Conservation (phyloP, 92 coral and sea anemone genomes). For the Diadumene lineata region DNA sequence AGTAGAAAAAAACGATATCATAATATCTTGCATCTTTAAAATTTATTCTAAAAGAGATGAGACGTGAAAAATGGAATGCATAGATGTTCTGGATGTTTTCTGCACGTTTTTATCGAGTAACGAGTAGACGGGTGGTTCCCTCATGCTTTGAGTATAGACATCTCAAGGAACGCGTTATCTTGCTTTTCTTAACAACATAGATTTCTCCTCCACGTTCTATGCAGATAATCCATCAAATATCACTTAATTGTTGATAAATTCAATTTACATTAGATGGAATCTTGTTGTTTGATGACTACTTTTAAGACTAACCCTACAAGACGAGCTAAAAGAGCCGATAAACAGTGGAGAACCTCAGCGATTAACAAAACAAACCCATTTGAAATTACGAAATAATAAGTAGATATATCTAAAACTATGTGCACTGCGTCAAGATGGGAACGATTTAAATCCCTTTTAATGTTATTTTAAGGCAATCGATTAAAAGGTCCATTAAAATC, state of each 20-base stretch:
- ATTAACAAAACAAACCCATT: background rate
- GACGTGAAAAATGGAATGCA: too few relatives aligned
- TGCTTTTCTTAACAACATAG: background rate
- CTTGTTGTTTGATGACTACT: background rate
- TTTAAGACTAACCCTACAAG: background rate
- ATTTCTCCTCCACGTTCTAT: background rate
- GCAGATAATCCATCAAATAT: conserved; percentile 7
- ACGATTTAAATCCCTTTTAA: background rate
- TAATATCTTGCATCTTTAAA: too few relatives aligned
- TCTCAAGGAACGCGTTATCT: background rate
- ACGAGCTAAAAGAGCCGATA: too few relatives aligned
- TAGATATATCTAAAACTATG: background rate
- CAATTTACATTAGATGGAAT: background rate
- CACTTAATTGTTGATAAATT: background rate
- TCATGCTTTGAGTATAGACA: too few relatives aligned
- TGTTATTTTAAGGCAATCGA: conserved; percentile 4
- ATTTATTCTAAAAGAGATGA: too few relatives aligned
- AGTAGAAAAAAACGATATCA: too few relatives aligned
- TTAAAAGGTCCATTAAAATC: background rate
- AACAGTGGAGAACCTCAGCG: too few relatives aligned
- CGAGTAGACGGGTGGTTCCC: background rate
- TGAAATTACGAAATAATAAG: background rate
- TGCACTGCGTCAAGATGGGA: background rate
- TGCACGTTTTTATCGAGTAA: background rate
- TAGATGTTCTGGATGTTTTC: too few relatives aligned